Conservation (phyloP, 2,113 vertebrate species). For the Cyanoliseus patagonus region DNA sequence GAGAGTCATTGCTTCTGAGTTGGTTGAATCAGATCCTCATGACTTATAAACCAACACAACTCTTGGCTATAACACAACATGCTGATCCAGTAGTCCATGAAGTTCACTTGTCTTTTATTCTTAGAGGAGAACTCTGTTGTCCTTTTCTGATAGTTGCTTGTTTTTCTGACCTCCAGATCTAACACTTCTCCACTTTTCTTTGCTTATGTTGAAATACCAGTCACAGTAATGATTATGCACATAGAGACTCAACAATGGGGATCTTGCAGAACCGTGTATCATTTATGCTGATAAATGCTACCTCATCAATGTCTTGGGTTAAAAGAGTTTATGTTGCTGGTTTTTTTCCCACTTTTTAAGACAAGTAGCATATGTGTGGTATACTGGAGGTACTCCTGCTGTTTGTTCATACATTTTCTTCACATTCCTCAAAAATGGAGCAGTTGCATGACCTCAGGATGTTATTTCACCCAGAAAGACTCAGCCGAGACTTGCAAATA, state of each 20-base stretch:
- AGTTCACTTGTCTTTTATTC: not conserved
- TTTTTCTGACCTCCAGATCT: not conserved
- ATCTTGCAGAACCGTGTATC: not conserved
- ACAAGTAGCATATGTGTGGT: not conserved
- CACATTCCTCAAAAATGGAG: constrained; percentile 12
- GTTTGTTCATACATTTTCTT: not conserved
- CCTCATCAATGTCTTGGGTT: not conserved
- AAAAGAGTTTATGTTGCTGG: not conserved
- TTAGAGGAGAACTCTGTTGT: not conserved
- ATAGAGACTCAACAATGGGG: not conserved
- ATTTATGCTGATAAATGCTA: not conserved
- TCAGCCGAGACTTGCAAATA: not conserved
- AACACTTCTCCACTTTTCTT: not conserved
- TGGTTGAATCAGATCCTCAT: not conserved
- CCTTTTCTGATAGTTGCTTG: not conserved
- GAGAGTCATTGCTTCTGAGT: not conserved
- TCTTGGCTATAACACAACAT: not conserved
- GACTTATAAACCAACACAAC: not conserved
- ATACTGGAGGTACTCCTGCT: not conserved
- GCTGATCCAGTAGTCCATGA: not conserved
- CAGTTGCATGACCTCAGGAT: constrained; percentile 17
- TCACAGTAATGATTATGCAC: not conserved
- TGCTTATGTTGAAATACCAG: not conserved
- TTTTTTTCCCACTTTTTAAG: not conserved
- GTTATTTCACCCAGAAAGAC: not conserved